Conservation (phyloP, 2,113 vertebrate species). For the Collichthys lucidus region DNA sequence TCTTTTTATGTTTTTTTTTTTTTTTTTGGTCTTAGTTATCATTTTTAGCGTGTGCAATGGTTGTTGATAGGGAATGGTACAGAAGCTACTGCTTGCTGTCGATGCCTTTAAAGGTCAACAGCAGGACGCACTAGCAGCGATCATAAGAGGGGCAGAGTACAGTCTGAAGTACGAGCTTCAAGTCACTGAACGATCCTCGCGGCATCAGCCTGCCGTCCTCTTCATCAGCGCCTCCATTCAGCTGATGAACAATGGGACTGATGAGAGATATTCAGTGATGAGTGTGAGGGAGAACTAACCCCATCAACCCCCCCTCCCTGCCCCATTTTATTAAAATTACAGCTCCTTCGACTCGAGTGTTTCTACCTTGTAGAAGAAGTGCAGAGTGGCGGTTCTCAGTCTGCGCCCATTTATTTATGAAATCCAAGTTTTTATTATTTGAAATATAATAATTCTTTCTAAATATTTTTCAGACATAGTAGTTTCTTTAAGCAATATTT, state of each 20-base stretch:
- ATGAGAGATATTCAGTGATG: constrained; percentile 50
- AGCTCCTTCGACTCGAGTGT: constrained; percentile 3
- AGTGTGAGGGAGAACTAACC: constrained; percentile 22
- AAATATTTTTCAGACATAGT: background rate
- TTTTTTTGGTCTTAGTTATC: background rate
- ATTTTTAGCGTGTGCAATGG: background rate
- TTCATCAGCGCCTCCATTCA: constrained; percentile 54
- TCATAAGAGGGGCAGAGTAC: background rate
- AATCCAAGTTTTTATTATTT: constrained; percentile 5
- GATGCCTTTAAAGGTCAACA: constrained; percentile 30
- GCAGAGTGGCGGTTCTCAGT: constrained; percentile 36
- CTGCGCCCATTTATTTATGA: background rate
- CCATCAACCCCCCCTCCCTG: constrained; percentile 11
- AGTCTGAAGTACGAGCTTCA: constrained; percentile 24
- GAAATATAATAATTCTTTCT: background rate
- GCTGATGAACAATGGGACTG: constrained; percentile 35
- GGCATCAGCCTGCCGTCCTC: background rate
- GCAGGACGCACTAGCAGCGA: background rate
- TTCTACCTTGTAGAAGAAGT: constrained; percentile 14
- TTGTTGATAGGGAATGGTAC: background rate
- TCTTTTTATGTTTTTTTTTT: background rate
- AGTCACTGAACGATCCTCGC: constrained; percentile 5
- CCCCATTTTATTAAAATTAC: background rate
- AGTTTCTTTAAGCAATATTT: constrained; percentile 2
- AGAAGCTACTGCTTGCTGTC: background rate